Base-by-base conservation (phyloP, 2,797 vertebrate genomes). In the Diglossa cyanea region DNA sequence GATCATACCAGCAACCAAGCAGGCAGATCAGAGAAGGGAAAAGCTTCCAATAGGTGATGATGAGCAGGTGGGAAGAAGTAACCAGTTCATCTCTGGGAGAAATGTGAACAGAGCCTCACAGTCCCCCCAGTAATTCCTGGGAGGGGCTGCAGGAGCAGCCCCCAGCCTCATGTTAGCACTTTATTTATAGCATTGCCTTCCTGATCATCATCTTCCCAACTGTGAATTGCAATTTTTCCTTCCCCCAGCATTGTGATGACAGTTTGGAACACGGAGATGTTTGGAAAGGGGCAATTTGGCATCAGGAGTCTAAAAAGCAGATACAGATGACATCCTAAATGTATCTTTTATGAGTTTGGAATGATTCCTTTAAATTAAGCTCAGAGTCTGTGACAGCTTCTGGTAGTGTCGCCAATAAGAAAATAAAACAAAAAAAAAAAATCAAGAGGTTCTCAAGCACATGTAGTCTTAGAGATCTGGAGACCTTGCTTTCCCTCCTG, bases 321-420 rank as follows among this genome's bases (percentile, higher is more conserved):
- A 95, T 90, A 95, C 90, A 89, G 90, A 94, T 93, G 89, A 94
- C 87, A 93, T 90, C 78, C 79, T 78, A 87, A 93, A 94, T 83
- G 91, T 75, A 90, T 96, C 73, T 96, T 93, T 94, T 95, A 95
- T 83, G 79, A 85, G 90, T 88, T 96, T 93, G 90, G 94, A 96
- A 95, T 4, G 24, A 87, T 90, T 93, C 85, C 68, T 94, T 93
- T 96, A 95, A 95, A 95, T 95, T 86, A 94, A 93, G 66, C 63
- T 93, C 86, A 87, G 74, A 88, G 57, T 25, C 30, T 91, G 85
- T 90, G 87, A 94, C 92, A 95, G 88, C 62, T 86, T 90, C 79
- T 93, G 88, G 92, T 97, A 87, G 90, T 51, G 68, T 54, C 2
- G 12, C 89, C 93, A 95, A 65, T 58, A 65, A 93, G 82, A 70